A percentile compares a stretch with the other conserved stretches of the same genome.
phyloP scores from a whole-genome alignment of 1,140 invertebrate genomes.

The Neodiprion virginianus region DNA sequence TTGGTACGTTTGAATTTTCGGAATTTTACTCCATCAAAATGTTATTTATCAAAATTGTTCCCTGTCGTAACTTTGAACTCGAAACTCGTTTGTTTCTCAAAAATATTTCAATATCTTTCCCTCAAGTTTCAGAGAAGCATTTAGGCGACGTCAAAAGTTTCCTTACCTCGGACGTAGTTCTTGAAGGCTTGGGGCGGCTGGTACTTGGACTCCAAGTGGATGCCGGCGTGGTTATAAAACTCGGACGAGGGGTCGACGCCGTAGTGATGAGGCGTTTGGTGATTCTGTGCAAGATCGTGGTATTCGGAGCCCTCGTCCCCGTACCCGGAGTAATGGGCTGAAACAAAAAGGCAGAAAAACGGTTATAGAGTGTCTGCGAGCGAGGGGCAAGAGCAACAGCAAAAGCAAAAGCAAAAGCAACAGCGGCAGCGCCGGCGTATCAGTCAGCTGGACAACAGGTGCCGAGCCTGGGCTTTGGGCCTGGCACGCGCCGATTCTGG shows the following conservation, averaged over 20 bases:
- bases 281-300: slow-evolving; percentile 68
- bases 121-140: too few species aligned
- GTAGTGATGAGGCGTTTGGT: slow-evolving; percentile 63
- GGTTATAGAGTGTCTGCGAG: neutral
- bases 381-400: slow-evolving; percentile 4
- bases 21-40: too few species aligned
- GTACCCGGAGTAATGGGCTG: slow-evolving; percentile 62
- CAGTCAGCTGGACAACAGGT: slow-evolving; percentile 61
- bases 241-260: slow-evolving; percentile 75
- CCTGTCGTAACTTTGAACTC: too few species aligned
- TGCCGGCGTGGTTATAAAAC: slow-evolving; percentile 70
- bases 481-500: slow-evolving; percentile 54
- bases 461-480: slow-evolving; percentile 41
- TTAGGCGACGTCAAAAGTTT: too few species aligned
- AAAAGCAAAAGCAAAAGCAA: slow-evolving; percentile 10
- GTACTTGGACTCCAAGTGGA: slow-evolving; percentile 73
- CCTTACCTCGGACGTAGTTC: slow-evolving; percentile 70
- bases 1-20: too few species aligned
- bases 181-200: slow-evolving; percentile 71
- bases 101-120: too few species aligned
- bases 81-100: too few species aligned
- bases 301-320: slow-evolving; percentile 72
- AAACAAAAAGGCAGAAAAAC: slow-evolving; percentile 20
- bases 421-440: slow-evolving; percentile 44
- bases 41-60: too few species aligned